Base-by-base conservation (phyloP, 2,797 vertebrate species). In the Mareca strepera region DNA sequence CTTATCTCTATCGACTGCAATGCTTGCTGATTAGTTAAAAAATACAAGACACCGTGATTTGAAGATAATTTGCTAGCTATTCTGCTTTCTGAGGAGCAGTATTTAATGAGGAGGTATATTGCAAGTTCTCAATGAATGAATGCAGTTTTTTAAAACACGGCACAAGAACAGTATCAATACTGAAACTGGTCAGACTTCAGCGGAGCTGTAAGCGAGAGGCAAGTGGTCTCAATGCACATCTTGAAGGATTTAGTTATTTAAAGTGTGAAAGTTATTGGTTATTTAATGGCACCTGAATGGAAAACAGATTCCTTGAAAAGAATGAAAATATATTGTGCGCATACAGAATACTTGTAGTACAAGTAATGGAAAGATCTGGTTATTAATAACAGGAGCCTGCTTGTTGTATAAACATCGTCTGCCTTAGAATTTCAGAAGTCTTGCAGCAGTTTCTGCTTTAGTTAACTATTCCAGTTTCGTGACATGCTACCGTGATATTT, bases 321-420 rank as follows among this genome's bases (percentile, higher is more conserved):
- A 86, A 85, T 87, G 64, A 89, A 96, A 94, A 82, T 93, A 48
- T 43, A 88, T 80, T 77, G 66, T 94, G 72, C 0, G 1, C 43
- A 4, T 89, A 69, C 83, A 91, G 92, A 95, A 96, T 96, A 85
- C 53, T 94, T 96, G 91, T 78, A 92, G 66, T 83, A 66, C 83
- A 72, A 94, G 93, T 97, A 96, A 97, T 97, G 95, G 96, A 96
- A 97, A 96, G 76, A 94, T 82, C 78, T 94, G 53, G 90, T 94
- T 97, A 96, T 96, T 96, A 95, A 87, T 94, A 96, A 87, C 81
- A 85, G 75, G 66, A 93, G 86, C 63, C 88, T 94, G 81, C 72
- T 92, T 95, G 86, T 95, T 95, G 75, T 83, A 94, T 96, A 94
- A 97, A 96, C 93, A 91, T 83, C 1, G 5, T 20, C 92, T 92